Evolutionary conservation across 2,888 invertebrate species (phyloP), one percentile per base, ranked within the genome.

Genomic region (Leucoptera coffeella): DNA sequence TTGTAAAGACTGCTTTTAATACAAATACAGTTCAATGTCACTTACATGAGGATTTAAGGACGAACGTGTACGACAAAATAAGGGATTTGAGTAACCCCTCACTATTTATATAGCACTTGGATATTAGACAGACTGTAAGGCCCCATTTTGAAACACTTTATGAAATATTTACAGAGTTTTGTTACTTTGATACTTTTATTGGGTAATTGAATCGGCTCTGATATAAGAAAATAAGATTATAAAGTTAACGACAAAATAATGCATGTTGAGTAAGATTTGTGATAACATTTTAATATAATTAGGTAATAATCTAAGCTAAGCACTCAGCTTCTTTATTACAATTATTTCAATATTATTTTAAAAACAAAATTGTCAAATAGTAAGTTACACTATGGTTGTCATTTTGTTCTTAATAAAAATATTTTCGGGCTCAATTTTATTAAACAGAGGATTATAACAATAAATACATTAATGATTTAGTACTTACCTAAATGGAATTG

Each of bases 61-160:
- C 11, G 12, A 10, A n/a, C 11, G 11, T 22, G 11, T 11, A 22
- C 22, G 10, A 22, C 12, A 22, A 11, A 22, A 8, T 22, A 22
- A 22, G 5, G 15, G 11, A 12, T 25, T 25, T 25, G 15, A n/a
- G n/a, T n/a, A n/a, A n/a, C n/a, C n/a, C n/a, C n/a, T n/a, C n/a
- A n/a, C n/a, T n/a, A n/a, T n/a, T n/a, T n/a, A n/a, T n/a, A n/a
- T n/a, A n/a, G n/a, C n/a, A n/a, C n/a, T 12, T 25, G 11, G 15
- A 25, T 12, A 11, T 4, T 15, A 25, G 24, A 25, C 24, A 15
- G 24, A 11, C 17, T 15, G 24, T 11, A 15, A 9, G 15, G 17
- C 17, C 17, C 15, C 24, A 25, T 25, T 22, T 22, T 22, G 11
- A 15, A 11, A 15, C 24, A 11, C 9, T 15, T 25, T 25, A 25